Conservation (phyloP, 2,888 invertebrate species). For the Eupithecia centaureata region DNA sequence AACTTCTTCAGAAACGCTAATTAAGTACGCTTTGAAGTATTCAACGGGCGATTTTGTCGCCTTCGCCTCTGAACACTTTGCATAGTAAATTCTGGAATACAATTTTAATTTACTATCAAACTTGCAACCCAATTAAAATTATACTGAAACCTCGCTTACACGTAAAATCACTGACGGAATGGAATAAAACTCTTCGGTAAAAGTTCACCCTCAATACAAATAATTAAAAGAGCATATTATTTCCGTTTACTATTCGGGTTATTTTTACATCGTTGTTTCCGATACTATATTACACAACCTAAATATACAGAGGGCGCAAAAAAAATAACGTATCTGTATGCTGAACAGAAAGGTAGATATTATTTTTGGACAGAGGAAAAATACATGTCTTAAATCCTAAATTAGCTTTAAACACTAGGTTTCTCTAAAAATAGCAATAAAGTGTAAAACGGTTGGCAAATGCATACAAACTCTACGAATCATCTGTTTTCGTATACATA, state of each 20-base stretch:
- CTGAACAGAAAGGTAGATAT: too few species aligned
- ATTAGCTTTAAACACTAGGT: too few species aligned
- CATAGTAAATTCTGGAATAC: conserved; percentile 66
- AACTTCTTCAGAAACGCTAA: conserved; percentile 71
- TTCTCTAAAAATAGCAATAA: too few species aligned
- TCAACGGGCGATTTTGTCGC: conserved; percentile 65
- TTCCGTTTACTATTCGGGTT: neutral
- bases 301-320: too few species aligned
- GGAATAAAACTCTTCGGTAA: conserved; percentile 1
- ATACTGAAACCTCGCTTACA: conserved; percentile 7
- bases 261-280: neutral
- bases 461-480: too few species aligned
- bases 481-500: too few species aligned
- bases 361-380: too few species aligned
- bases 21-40: conserved; percentile 72
- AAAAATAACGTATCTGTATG: too few species aligned
- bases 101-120: conserved; percentile 58
- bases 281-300: too few species aligned
- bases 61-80: conserved; percentile 48
- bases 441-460: too few species aligned
- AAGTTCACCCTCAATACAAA: neutral
- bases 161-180: conserved; percentile 6
- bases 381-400: too few species aligned
- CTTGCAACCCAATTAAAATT: conserved; percentile 54
- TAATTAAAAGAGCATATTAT: neutral